Evolutionary conservation across 2,797 vertebrate genomes (phyloP).

Genomic region (Poeciliopsis paucimaculata): DNA sequence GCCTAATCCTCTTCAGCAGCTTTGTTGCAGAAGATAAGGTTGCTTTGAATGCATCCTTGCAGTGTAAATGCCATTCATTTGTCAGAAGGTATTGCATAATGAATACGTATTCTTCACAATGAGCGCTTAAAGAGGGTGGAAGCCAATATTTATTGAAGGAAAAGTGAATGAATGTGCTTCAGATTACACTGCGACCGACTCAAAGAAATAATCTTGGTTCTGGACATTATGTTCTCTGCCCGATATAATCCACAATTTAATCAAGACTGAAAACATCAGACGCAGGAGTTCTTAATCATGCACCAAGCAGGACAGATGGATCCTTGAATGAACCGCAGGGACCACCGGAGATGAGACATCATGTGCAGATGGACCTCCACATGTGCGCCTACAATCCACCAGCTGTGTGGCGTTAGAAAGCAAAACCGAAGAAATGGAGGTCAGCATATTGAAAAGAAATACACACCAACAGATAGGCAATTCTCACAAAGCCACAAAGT

Average conservation of each 20-base stretch:
- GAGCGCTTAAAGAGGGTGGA: not conserved
- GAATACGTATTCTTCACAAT: not conserved
- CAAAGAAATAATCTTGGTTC: constrained; percentile 45
- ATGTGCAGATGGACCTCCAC: constrained; percentile 10
- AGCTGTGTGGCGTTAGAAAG: constrained; percentile 1
- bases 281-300: constrained; percentile 64
- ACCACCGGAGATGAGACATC: constrained; percentile 31
- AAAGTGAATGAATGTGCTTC: not conserved
- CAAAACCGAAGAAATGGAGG: constrained; percentile 6
- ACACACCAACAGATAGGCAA: not conserved
- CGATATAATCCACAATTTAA: constrained; percentile 76
- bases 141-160: constrained; percentile 4
- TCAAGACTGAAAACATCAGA: constrained; percentile 64
- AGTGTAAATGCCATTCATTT: constrained; percentile 43
- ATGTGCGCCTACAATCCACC: not conserved
- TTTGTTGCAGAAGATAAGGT: constrained; percentile 69
- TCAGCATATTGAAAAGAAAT: not conserved
- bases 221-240: constrained; percentile 52
- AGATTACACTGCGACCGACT: not conserved
- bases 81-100: constrained; percentile 41
- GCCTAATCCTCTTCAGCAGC: constrained; percentile 76
- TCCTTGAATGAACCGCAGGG: constrained; percentile 37
- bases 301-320: constrained; percentile 66
- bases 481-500: not conserved
- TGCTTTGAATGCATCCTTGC: constrained; percentile 59